Conservation (phyloP, 2,888 invertebrate genomes). For the Noctua janthina region DNA sequence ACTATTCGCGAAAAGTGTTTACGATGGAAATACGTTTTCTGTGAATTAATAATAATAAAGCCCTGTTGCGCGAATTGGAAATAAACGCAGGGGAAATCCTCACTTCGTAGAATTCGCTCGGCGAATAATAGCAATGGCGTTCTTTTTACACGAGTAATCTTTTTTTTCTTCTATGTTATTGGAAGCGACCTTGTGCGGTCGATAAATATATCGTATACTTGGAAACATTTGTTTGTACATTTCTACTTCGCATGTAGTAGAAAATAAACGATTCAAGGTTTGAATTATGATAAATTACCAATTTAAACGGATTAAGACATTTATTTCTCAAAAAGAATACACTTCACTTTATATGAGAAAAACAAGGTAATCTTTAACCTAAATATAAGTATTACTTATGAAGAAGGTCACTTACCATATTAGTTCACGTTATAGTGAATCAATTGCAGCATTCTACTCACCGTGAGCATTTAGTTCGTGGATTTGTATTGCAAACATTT, state of each 20-base stretch:
- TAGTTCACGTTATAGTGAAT: background rate
- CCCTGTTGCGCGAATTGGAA: constrained; percentile 53
- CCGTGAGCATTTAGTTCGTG: background rate
- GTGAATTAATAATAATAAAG: constrained; percentile 62
- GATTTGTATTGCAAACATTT: background rate
- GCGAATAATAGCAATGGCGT: constrained; percentile 27
- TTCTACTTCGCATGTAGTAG: constrained; percentile 2
- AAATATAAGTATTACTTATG: background rate
- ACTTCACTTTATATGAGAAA: background rate
- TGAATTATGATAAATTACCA: background rate
- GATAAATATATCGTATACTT: constrained; percentile 7
- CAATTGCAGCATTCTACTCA: background rate
- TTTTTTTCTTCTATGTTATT: constrained; percentile 16
- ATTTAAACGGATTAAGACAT: background rate
- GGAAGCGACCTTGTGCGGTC: constrained; percentile 18
- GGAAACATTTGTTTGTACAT: constrained; percentile 17
- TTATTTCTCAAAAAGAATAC: background rate
- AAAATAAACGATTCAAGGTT: background rate
- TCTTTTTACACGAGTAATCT: constrained; percentile 11
- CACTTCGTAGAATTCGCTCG: constrained; percentile 53
- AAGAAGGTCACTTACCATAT: background rate
- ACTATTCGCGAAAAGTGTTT: constrained; percentile 56
- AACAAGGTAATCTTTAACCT: background rate
- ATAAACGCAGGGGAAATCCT: constrained; percentile 59
- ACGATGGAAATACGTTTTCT: constrained; percentile 64